Evolutionary conservation across 2,888 invertebrate species (phyloP), one percentile per base, ranked within the genome.

Genomic region (Thecophora atra): DNA sequence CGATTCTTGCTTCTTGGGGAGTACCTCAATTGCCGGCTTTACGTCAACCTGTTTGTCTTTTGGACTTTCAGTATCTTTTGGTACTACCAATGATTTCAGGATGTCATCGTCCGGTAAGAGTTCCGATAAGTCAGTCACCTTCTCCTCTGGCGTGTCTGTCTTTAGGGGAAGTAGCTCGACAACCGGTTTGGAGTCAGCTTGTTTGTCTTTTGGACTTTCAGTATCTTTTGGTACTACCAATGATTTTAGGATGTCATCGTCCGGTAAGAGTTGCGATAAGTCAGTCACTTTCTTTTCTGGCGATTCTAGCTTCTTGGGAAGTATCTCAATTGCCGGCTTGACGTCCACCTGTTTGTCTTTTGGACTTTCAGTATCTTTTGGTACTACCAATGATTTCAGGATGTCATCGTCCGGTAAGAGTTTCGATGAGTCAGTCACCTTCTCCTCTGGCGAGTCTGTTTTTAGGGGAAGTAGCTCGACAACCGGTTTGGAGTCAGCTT

Each of bases 1-100:
- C n/a, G 26, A 67, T 56, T 71, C 70, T n/a, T 42, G 44, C 13
- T 44, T 13, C 44, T 44, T 44, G 8, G 7, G 44, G n/a, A n/a
- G n/a, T n/a, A n/a, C n/a, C n/a, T n/a, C n/a, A n/a, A n/a, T n/a
- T n/a, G n/a, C n/a, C n/a, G n/a, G n/a, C n/a, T n/a, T n/a, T n/a
- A n/a, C n/a, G 7, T 44, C 44, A 13, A 11, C 44, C 44, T 44
- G 44, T 44, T 44, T 44, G 44, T 44, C 44, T 13, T 44, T 44
- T 44, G 44, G 44, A 11, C 44, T 44, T 44, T 44, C 44, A 11
- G 44, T 13, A 44, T 11, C 44, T 44, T 44, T 13, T 13, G 44
- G 44, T 13, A 11, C 13, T 44, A 11, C 44, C 13, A 13, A 7
- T 11, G 13, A 13, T 44, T 44, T 44, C 8, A 11, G 7, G 13